phyloP scores from a whole-genome alignment of 2,113 vertebrate species.

The Puntigrus tetrazona region DNA sequence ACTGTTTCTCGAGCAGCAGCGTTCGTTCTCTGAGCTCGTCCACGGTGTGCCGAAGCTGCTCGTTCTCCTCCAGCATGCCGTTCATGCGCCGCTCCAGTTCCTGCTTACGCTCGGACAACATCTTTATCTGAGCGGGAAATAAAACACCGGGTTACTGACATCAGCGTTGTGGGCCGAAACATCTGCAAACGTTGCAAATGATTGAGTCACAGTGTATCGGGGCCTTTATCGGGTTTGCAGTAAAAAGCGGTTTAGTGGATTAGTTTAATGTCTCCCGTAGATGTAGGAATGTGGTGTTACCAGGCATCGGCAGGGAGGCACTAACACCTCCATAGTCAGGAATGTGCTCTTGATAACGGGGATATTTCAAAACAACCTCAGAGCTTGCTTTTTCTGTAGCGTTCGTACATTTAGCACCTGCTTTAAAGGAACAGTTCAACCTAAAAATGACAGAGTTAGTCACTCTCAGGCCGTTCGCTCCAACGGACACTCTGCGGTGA shows the following conservation, averaged over 20 bases:
- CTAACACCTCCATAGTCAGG: constrained; percentile 64
- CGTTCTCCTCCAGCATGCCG: constrained; percentile 88
- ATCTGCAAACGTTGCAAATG: background rate
- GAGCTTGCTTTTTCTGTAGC: background rate
- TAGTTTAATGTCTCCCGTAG: constrained; percentile 46
- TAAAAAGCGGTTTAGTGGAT: background rate
- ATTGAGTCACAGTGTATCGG: background rate
- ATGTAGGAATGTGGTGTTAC: constrained; percentile 70
- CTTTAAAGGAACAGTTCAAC: background rate
- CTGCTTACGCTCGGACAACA: constrained; percentile 91
- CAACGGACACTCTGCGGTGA: background rate
- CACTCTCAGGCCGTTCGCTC: background rate
- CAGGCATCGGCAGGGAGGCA: constrained; percentile 61
- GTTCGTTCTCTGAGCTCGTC: constrained; percentile 90
- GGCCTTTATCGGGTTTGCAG: background rate
- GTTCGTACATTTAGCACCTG: background rate
- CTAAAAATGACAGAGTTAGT: background rate
- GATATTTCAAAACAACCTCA: constrained; percentile 14
- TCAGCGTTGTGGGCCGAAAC: background rate
- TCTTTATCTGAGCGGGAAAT: constrained; percentile 83
- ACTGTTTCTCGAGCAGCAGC: constrained; percentile 86
- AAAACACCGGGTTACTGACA: constrained; percentile 43
- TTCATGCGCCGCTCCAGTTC: constrained; percentile 89
- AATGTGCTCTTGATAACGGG: constrained; percentile 64
- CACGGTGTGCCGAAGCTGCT: constrained; percentile 87